Percentiles rank a stretch among this genome's conserved stretches.
Evolutionary conservation across 2,888 invertebrate genomes (phyloP).

Genomic region (Aspidapion aeneum): DNA sequence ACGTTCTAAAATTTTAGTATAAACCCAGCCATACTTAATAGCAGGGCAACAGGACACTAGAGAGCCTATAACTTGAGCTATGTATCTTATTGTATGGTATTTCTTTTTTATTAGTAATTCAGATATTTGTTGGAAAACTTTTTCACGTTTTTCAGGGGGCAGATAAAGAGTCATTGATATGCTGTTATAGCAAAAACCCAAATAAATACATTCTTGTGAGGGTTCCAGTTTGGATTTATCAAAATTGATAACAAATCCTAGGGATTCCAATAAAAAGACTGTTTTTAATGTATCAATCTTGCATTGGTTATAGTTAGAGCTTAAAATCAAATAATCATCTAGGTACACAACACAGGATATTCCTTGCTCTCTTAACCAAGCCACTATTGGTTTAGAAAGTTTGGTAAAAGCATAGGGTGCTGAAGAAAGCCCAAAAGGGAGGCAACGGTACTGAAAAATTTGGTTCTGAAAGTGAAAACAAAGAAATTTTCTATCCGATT

Average conservation of each 20-base stretch:
- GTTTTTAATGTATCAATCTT: slow-evolving; percentile 2
- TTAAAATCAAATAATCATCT: slow-evolving; percentile 25
- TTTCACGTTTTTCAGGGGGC: slow-evolving; percentile 5
- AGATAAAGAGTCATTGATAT: slow-evolving; percentile 12
- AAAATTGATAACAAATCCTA: slow-evolving; percentile 27
- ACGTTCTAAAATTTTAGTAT: slow-evolving; percentile 11
- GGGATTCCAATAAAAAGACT: slow-evolving; percentile 10
- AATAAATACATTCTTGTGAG: slow-evolving; percentile 15
- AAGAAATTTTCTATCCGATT: slow-evolving; percentile 26
- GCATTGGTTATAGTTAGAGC: slow-evolving; percentile 11
- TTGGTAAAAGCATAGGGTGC: slow-evolving; percentile 34
- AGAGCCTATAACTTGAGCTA: neutral
- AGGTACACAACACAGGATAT: slow-evolving; percentile 23
- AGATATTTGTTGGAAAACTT: slow-evolving; percentile 7
- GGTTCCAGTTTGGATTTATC: slow-evolving; percentile 20
- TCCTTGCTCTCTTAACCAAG: slow-evolving; percentile 19
- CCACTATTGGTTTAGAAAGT: slow-evolving; percentile 27
- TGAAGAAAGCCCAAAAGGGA: slow-evolving; percentile 31
- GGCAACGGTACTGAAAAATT: slow-evolving; percentile 29
- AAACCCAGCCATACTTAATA: neutral
- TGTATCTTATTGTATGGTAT: neutral
- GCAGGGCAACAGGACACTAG: neutral
- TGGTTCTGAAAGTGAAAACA: slow-evolving; percentile 26
- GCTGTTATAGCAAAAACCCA: slow-evolving; percentile 24
- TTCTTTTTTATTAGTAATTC: slow-evolving; percentile 4